Conservation (phyloP, 2,888 invertebrate species). For the Caenorhabditis afra region DNA sequence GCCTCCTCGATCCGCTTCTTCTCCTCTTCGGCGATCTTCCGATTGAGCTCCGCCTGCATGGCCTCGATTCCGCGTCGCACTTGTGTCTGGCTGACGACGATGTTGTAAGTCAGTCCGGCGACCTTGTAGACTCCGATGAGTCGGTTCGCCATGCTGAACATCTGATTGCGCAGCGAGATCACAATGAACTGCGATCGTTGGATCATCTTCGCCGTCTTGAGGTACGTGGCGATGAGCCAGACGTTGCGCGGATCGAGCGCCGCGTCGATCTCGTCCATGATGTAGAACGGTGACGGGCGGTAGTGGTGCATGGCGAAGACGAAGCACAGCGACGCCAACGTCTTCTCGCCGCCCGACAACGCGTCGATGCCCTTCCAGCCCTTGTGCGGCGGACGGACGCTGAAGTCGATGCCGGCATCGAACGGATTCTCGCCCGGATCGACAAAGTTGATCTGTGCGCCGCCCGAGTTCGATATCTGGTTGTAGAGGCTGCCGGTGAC, state of each 20-base stretch:
- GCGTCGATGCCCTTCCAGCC: constrained; percentile 99
- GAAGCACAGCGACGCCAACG: constrained; percentile 93
- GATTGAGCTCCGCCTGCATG: background rate
- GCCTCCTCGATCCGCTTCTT: background rate
- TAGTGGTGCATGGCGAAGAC: constrained; percentile 98
- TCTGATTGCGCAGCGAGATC: constrained; percentile 95
- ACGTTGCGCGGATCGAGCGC: constrained; percentile 98
- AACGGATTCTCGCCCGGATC: constrained; percentile 51
- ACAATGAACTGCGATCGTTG: constrained; percentile 98
- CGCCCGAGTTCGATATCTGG: constrained; percentile 97
- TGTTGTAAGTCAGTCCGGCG: constrained; percentile 26
- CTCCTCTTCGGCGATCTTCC: background rate
- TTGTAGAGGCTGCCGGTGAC: constrained; percentile 88
- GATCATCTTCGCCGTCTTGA: constrained; percentile 85
- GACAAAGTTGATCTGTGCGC: constrained; percentile 85
- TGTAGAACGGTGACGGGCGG: constrained; percentile 95
- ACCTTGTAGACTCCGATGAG: constrained; percentile 96
- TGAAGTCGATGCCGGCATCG: constrained; percentile 80
- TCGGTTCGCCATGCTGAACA: constrained; percentile 93
- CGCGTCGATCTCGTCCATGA: constrained; percentile 90
- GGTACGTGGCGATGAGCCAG: constrained; percentile 96
- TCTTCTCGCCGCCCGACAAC: constrained; percentile 98
- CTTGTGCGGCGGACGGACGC: constrained; percentile 97
- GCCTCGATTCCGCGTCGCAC: background rate
- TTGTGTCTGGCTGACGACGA: constrained; percentile 11